Evolutionary conservation across 2,797 vertebrate genomes (phyloP), one percentile per base, ranked within the genome.

Genomic region (Gila robusta): DNA sequence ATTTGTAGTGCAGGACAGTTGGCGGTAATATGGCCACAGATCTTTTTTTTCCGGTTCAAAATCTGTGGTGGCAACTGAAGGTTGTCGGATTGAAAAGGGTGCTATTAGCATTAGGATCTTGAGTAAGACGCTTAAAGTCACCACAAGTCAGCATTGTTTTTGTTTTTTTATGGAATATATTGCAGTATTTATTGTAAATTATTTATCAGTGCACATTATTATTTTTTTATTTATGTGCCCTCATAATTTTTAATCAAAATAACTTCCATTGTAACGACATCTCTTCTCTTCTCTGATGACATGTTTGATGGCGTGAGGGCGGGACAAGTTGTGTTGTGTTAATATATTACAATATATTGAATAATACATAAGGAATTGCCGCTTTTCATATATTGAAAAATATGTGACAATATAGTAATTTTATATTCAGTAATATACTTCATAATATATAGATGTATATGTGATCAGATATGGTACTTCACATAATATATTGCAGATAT

Each of bases 1-100:
- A 86, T 77, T 86, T 85, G 72, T 81, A 32, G 32, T 32, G 19
- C 39, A 41, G 21, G 67, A 70, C 4, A 39, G 39, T 47, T n/a
- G 39, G 69, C 0, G 1, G 23, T 54, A 35, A 28, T n/a, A 17
- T 56, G 49, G 52, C 37, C 35, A 72, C 41, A 41, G 47, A 49
- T 49, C 1, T 49, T 49, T 49, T 49, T 14, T 49, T 49, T 49
- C 47, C 23, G 81, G n/a, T 73, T 73, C n/a, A 54, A 71, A 5
- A 56, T 54, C 52, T 59, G 49, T 64, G 71, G 56, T 14, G 28
- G 19, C 16, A 83, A 10, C 19, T 44, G 2, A 59, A 72, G 70
- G 70, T 32, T 82, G 37, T 64, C 41, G 32, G 39, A 70, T 73
- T 72, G 26, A 73, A 28, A 67, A 5, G 59, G 14, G 19, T 17